Percentiles rank a stretch among this genome's conserved stretches.
These are phyloP conservation scores for Paguma larvata DNA, from an alignment of 2,797 vertebrate genomes.

Conservation along the genomic window DNA sequence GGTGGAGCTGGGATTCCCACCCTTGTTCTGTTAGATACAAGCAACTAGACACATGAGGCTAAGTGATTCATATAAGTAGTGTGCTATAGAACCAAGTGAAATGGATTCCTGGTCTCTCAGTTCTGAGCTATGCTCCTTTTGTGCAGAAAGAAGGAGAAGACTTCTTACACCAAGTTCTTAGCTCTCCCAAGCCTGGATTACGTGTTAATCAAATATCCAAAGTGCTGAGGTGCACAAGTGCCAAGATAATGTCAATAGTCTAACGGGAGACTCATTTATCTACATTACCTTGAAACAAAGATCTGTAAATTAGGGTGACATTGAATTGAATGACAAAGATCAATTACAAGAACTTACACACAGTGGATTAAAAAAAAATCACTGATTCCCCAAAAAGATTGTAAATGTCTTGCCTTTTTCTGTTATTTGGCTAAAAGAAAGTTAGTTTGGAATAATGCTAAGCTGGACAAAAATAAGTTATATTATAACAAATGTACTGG, in stretches of 20 bases:
- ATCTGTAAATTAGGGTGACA: constrained; percentile 85
- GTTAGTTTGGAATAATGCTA: constrained; percentile 45
- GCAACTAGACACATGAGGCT: background rate
- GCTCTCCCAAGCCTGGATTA: constrained; percentile 79
- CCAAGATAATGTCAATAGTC: constrained; percentile 87
- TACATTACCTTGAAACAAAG: constrained; percentile 86
- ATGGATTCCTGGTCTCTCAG: background rate
- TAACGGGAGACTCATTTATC: constrained; percentile 86
- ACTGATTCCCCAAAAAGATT: constrained; percentile 69
- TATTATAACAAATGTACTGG: background rate
- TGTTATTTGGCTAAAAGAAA: constrained; percentile 64
- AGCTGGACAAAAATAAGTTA: constrained; percentile 44
- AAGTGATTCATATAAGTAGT: background rate
- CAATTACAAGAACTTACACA: constrained; percentile 85
- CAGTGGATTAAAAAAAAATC: constrained; percentile 59
- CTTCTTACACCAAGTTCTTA: constrained; percentile 82
- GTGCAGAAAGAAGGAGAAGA: constrained; percentile 79
- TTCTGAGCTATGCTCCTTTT: constrained; percentile 17
- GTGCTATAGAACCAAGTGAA: background rate
- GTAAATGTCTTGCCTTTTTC: constrained; percentile 70
- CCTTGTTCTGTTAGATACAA: background rate
- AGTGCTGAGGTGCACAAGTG: constrained; percentile 84
- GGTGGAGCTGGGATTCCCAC: background rate
- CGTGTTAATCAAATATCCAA: constrained; percentile 87
- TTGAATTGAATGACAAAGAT: constrained; percentile 87